Base-by-base conservation (phyloP, 2,113 vertebrate genomes). In the Collichthys lucidus region DNA sequence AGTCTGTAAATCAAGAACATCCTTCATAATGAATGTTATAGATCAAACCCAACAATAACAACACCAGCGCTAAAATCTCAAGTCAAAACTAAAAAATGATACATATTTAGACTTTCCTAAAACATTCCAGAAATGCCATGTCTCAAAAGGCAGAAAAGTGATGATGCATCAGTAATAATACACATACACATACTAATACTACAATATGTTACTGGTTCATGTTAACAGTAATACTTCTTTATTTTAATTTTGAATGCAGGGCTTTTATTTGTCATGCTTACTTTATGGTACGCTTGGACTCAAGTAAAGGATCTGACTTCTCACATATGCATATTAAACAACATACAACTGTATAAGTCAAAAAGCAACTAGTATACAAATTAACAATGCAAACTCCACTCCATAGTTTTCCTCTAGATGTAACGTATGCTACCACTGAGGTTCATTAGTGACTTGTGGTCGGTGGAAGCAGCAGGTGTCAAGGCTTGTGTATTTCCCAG, bases 401-500 rank as follows among this genome's bases (percentile, higher is more conserved):
- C 0, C 22, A 2, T 50, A 40, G 35, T 40, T 40, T 8, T 40
- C 8, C 35, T 9, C 7, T 3, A 52, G 47, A 57, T 60, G 11
- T 52, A 15, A 26, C 5, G 11, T 11, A 49, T 47, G 6, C 40
- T n/a, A 10, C 4, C 42, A 19, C 24, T 24, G 47, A 40, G 31
- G 62, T 47, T 7, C 29, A 14, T 9, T 3, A 29, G 26, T 59
- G 35, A 40, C 35, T 24, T 59, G 44, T 24, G 22, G 5, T 50
- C 11, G 14, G 31, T n/a, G 31, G 69, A 19, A 2, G 44, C 85
- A 84, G 92, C 83, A 91, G 89, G 93, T 92, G 94, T 86, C 82
- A 73, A 90, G 86, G 87, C 80, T 66, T 88, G 89, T 75, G n/a
- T 35, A 76, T 94, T 95, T 95, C 91, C 93, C 95, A 95, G 92